A percentile compares a stretch with the other conserved stretches of the same genome.
Conservation (phyloP, 2,888 invertebrate species). For the Teinopalpus imperialis region DNA sequence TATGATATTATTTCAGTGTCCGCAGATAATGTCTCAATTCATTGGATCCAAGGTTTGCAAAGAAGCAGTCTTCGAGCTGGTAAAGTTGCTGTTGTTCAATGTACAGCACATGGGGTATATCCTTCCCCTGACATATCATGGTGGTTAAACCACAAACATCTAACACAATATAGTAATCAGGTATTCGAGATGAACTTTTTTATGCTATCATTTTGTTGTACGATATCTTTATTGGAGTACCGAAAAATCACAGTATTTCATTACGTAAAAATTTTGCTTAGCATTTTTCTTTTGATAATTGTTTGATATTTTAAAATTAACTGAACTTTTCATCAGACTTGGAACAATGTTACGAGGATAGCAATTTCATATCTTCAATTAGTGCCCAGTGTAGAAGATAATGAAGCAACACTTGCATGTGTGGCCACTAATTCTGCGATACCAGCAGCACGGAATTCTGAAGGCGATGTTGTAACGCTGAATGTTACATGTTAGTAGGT, state of each 20-base stretch:
- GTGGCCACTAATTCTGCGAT: constrained; percentile 71
- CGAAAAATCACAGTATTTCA: too few relatives aligned
- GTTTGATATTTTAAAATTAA: too few relatives aligned
- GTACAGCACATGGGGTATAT: constrained; percentile 67
- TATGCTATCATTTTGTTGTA: too few relatives aligned
- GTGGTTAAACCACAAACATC: constrained; percentile 71
- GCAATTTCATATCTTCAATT: constrained; percentile 65
- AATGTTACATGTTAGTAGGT: constrained; percentile 73
- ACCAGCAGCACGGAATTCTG: constrained; percentile 68
- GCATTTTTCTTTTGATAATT: too few relatives aligned
- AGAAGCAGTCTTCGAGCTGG: constrained; percentile 62
- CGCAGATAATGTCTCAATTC: constrained; percentile 70
- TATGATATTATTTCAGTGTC: constrained; percentile 49
- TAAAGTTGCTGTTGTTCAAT: constrained; percentile 58
- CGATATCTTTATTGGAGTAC: too few relatives aligned
- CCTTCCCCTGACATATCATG: constrained; percentile 71
- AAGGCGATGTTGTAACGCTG: constrained; percentile 69
- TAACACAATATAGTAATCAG: constrained; percentile 73
- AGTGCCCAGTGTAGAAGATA: constrained; percentile 58
- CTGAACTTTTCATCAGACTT: constrained; percentile 46
- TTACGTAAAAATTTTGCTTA: too few relatives aligned
- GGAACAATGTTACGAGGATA: constrained; percentile 53
- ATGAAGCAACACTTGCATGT: constrained; percentile 71
- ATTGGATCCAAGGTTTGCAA: constrained; percentile 63
- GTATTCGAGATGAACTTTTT: constrained; percentile 34